A percentile compares a stretch with the other conserved stretches of the same genome.
phyloP scores from a whole-genome alignment of 1,140 invertebrate genomes.

The Drosophila gunungcola region DNA sequence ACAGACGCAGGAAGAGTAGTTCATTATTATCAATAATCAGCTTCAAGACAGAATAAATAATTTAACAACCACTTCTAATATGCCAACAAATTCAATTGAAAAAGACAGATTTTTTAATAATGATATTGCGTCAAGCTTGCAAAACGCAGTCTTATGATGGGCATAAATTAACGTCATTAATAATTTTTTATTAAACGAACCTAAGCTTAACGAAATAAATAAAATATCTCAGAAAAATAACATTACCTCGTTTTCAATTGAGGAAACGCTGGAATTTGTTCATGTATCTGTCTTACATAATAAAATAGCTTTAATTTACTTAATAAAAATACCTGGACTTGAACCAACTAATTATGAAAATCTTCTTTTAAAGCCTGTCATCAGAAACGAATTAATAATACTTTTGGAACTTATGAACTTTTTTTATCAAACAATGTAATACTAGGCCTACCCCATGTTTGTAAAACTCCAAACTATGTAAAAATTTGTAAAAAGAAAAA shows the following conservation, averaged over 20 bases:
- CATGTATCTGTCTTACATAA: conserved; percentile 16
- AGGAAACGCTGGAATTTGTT: conserved; percentile 21
- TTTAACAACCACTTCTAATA: neutral
- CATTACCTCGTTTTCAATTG: conserved; percentile 11
- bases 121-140: conserved; percentile 1
- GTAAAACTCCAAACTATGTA: neutral
- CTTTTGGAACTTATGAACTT: neutral
- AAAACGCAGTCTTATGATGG: conserved; percentile 15
- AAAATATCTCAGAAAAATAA: conserved; percentile 19
- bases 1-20: neutral
- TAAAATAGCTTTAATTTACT: conserved; percentile 19
- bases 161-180: conserved; percentile 18
- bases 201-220: conserved; percentile 5
- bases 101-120: conserved; percentile 2
- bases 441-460: neutral
- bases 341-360: conserved; percentile 12
- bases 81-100: neutral
- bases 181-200: conserved; percentile 10
- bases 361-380: neutral
- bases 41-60: too few species aligned
- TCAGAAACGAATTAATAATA: neutral
- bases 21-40: neutral
- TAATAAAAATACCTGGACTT: conserved; percentile 18
- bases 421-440: neutral
- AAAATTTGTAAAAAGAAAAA: conserved; percentile 15